Percentiles rank a stretch among this genome's conserved stretches.
These are phyloP conservation scores for Baccha elongata DNA, from an alignment of 2,888 invertebrate genomes.

Conservation along the genomic window DNA sequence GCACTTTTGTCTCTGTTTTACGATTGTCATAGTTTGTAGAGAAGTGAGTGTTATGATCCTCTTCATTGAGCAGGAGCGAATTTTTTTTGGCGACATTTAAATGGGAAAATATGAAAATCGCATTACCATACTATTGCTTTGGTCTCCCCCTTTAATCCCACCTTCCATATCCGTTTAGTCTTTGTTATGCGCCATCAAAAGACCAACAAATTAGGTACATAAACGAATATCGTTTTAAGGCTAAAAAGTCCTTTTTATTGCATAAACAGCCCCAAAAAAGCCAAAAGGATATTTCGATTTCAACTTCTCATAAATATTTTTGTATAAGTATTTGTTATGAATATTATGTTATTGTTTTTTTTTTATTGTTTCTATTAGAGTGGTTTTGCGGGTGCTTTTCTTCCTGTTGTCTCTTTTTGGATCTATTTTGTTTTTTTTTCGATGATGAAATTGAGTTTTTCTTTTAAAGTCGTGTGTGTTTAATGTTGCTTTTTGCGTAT, in stretches of 20 bases:
- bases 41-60: slow-evolving; percentile 3
- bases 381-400: not conserved
- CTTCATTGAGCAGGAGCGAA: not conserved
- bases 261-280: slow-evolving; percentile 55
- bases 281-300: slow-evolving; percentile 44
- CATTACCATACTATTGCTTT: slow-evolving; percentile 48
- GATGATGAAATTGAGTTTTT: slow-evolving; percentile 63
- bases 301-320: slow-evolving; percentile 57
- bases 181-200: slow-evolving; percentile 38
- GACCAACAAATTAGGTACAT: slow-evolving; percentile 64
- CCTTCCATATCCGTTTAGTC: not conserved
- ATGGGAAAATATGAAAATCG: slow-evolving; percentile 64
- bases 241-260: slow-evolving; percentile 66
- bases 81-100: slow-evolving; percentile 50
- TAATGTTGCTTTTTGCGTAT: slow-evolving; percentile 23
- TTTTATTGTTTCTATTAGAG: not conserved
- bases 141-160: no score
- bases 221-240: slow-evolving; percentile 67
- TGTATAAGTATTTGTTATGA: slow-evolving; percentile 63
- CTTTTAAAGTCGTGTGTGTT: slow-evolving; percentile 34
- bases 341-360: slow-evolving; percentile 48
- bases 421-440: slow-evolving; percentile 47
- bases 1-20: slow-evolving; percentile 47
- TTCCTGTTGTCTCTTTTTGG: slow-evolving; percentile 36
- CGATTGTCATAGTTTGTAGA: slow-evolving; percentile 1